These are phyloP conservation scores for Schizotus pectinicornis DNA, from an alignment of 2,888 invertebrate species.

Conservation along the genomic window DNA sequence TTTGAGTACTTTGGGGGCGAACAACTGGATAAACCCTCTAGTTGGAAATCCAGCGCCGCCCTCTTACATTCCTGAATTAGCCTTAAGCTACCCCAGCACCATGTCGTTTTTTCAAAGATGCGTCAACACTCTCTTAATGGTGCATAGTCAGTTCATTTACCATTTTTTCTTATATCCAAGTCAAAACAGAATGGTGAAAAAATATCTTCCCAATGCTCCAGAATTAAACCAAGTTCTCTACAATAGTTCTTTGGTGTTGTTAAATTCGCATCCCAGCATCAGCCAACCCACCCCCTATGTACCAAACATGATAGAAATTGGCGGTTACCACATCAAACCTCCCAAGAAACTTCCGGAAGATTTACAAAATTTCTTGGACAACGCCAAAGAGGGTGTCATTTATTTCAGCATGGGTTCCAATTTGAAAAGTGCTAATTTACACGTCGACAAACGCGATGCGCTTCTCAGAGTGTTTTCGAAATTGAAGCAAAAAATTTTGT, in stretches of 20 bases:
- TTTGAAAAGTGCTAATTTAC: slow-evolving; percentile 46
- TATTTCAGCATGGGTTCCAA: slow-evolving; percentile 55
- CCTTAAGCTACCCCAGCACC: slow-evolving; percentile 53
- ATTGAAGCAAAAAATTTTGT: slow-evolving; percentile 33
- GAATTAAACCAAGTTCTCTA: slow-evolving; percentile 36
- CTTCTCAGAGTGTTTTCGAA: slow-evolving; percentile 49
- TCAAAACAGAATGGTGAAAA: too few species aligned
- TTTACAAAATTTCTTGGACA: slow-evolving; percentile 35
- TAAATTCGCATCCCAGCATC: slow-evolving; percentile 60
- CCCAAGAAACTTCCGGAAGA: slow-evolving; percentile 40
- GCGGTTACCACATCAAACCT: slow-evolving; percentile 59
- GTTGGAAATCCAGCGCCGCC: slow-evolving; percentile 58
- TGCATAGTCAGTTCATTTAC: not conserved
- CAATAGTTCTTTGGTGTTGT: slow-evolving; percentile 43
- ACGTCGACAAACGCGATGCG: slow-evolving; percentile 39
- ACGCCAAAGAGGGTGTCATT: slow-evolving; percentile 38
- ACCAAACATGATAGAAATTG: slow-evolving; percentile 64
- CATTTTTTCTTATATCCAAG: not conserved
- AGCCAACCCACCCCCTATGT: slow-evolving; percentile 60
- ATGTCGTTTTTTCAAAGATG: slow-evolving; percentile 62
- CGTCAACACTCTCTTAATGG: slow-evolving; percentile 55
- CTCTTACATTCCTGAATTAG: slow-evolving; percentile 59
- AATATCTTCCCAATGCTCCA: slow-evolving; percentile 38
- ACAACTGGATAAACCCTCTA: slow-evolving; percentile 56
- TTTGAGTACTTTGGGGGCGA: slow-evolving; percentile 54